These are phyloP conservation scores for Emydura subglobosa DNA, from an alignment of 2,113 vertebrate species.

Conservation along the genomic window DNA sequence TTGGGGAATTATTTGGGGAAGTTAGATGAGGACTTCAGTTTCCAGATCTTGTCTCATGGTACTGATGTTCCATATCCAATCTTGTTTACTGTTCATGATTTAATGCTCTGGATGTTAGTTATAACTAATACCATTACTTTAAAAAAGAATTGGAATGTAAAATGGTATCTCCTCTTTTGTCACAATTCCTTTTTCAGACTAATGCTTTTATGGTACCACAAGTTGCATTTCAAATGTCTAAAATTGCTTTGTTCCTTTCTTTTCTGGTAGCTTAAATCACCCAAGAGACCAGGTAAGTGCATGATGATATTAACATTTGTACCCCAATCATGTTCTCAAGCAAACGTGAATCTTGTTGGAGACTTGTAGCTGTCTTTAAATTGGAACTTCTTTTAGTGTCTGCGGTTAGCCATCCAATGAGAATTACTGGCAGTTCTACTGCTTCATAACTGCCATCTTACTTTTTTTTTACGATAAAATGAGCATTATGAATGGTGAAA, in stretches of 20 bases:
- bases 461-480: background rate
- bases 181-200: background rate
- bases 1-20: background rate
- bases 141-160: background rate
- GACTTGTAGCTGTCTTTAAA: background rate
- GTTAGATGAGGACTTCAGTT: background rate
- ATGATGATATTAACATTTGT: background rate
- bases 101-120: background rate
- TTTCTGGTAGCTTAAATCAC: conserved; percentile 92
- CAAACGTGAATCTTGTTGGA: background rate
- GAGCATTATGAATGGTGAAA: background rate
- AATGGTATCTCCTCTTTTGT: background rate
- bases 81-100: background rate
- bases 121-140: background rate
- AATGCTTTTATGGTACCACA: background rate
- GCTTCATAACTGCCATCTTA: background rate
- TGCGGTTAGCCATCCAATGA: background rate
- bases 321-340: background rate
- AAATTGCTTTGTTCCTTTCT: conserved; percentile 67
- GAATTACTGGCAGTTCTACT: background rate
- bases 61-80: background rate
- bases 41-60: background rate
- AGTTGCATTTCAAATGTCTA: conserved; percentile 49
- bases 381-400: background rate
- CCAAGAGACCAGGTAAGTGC: conserved; percentile 94